These are phyloP conservation scores for Temnopleurus reevesii DNA, from an alignment of 53 echinoderm and acorn worm species.

Conservation along the genomic window DNA sequence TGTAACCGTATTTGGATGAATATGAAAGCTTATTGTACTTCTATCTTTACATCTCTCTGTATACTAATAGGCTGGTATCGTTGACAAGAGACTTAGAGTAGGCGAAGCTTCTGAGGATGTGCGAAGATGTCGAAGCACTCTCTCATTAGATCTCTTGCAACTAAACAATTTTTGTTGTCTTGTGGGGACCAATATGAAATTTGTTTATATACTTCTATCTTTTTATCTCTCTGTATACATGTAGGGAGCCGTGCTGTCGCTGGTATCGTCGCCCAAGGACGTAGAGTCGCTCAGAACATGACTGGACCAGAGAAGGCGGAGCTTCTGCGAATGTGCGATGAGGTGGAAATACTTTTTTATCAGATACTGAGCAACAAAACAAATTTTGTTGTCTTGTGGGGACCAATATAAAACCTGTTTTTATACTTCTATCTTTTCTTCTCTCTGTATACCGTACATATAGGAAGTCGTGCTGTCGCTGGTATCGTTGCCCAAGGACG, in stretches of 20 bases:
- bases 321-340: conserved; percentile 77
- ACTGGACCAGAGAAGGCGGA: conserved; percentile 66
- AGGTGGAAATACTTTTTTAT: conserved; percentile 70
- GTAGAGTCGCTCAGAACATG: conserved; percentile 79
- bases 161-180: too few species aligned
- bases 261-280: conserved; percentile 78
- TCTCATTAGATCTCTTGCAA: conserved; percentile 64
- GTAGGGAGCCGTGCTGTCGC: conserved; percentile 78
- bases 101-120: conserved; percentile 70
- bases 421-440: too few species aligned
- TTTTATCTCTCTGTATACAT: too few species aligned
- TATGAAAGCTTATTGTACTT: too few species aligned
- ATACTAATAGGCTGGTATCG: conserved; percentile 74
- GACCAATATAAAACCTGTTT: too few species aligned
- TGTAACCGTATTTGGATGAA: too few species aligned
- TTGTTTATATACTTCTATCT: too few species aligned
- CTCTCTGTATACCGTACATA: too few species aligned
- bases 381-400: too few species aligned
- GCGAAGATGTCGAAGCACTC: conserved; percentile 80
- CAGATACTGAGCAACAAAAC: too few species aligned
- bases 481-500: conserved; percentile 83
- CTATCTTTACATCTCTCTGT: too few species aligned
- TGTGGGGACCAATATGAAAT: too few species aligned
- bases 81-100: conserved; percentile 71
- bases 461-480: conserved; percentile 78